phyloP scores from a whole-genome alignment of 2,113 vertebrate genomes.

The Deroptyus accipitrinus region DNA sequence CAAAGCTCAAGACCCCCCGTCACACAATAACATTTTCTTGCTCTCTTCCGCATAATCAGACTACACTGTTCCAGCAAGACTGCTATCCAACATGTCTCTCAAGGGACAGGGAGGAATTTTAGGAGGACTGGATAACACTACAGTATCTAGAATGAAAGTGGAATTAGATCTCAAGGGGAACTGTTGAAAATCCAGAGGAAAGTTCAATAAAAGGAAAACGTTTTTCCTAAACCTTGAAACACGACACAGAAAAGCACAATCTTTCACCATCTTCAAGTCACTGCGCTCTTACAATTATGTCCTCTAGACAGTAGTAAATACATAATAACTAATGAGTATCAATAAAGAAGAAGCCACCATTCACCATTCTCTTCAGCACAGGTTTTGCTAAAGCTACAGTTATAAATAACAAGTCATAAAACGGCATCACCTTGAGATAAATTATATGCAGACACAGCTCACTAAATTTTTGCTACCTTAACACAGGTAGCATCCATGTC shows the following conservation, averaged over 20 bases:
- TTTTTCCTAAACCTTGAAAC: not conserved
- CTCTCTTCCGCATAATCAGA: not conserved
- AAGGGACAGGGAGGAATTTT: not conserved
- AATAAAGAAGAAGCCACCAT: not conserved
- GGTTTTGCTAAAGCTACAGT: not conserved
- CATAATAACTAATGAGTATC: not conserved
- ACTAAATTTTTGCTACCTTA: not conserved
- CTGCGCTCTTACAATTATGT: not conserved
- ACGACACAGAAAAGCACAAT: fast-evolving
- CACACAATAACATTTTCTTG: not conserved
- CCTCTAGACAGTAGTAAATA: not conserved
- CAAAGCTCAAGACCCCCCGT: not conserved
- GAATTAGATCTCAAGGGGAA: not conserved
- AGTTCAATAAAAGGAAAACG: not conserved
- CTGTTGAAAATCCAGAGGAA: not conserved
- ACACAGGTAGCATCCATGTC: not conserved
- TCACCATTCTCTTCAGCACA: not conserved
- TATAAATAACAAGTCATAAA: not conserved
- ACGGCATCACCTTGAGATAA: not conserved
- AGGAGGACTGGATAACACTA: not conserved
- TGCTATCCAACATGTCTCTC: not conserved
- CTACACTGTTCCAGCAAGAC: fast-evolving
- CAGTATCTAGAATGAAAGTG: not conserved
- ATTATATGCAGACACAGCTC: not conserved
- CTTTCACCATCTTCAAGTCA: not conserved